These are phyloP conservation scores for Carposina sasakii DNA, from an alignment of 1,140 invertebrate genomes.

Conservation along the genomic window DNA sequence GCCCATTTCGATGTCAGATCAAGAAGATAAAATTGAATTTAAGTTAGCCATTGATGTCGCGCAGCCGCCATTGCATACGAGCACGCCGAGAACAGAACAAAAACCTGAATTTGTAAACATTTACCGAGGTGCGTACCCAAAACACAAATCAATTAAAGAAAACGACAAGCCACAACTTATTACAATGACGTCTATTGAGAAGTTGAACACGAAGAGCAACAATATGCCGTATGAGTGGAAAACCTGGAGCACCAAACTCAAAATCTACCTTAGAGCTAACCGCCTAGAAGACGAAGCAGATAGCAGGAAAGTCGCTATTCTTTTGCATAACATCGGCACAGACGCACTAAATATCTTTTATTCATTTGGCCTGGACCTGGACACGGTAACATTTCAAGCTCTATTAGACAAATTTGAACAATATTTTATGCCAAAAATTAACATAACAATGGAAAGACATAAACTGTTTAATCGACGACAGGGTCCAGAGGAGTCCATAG, in stretches of 20 bases:
- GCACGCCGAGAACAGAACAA: too few species aligned
- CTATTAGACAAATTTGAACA: not conserved
- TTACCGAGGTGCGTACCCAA: too few species aligned
- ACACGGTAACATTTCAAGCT: too few species aligned
- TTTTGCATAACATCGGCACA: not conserved
- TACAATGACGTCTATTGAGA: too few species aligned
- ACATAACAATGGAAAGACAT: conserved; percentile 5
- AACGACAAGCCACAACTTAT: too few species aligned
- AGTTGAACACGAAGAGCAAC: not conserved
- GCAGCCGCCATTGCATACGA: too few species aligned
- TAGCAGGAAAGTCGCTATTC: not conserved
- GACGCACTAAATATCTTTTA: not conserved
- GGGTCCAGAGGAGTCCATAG: not conserved
- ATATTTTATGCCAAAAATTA: conserved; percentile 9
- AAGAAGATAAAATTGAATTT: too few species aligned
- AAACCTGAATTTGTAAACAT: too few species aligned
- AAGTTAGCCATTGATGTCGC: too few species aligned
- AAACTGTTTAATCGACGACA: conserved; percentile 9
- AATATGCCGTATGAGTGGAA: not conserved
- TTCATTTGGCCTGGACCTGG: too few species aligned
- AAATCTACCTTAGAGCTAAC: not conserved
- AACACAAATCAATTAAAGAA: too few species aligned
- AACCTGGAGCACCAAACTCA: not conserved
- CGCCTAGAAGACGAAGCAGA: not conserved
- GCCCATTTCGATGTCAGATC: too few species aligned